These are phyloP conservation scores for Odontesthes bonariensis DNA, from an alignment of 2,113 vertebrate genomes.

Conservation along the genomic window DNA sequence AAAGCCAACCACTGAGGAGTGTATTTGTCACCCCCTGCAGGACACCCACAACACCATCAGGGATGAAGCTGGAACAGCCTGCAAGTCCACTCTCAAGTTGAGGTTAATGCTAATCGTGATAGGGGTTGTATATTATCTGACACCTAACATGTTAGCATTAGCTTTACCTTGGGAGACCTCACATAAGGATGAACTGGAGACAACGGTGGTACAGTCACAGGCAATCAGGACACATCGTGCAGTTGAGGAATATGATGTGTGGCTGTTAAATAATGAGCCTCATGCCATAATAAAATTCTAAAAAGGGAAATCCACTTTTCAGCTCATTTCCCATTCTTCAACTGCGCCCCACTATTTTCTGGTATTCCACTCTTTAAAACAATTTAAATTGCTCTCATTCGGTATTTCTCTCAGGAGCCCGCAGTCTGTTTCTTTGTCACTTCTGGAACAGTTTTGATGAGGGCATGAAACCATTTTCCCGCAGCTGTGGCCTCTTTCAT, in stretches of 20 bases:
- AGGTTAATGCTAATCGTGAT: constrained; percentile 90
- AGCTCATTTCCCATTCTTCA: not conserved
- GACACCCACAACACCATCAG: not conserved
- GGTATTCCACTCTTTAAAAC: not conserved
- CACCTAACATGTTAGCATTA: constrained; percentile 88
- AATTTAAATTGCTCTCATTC: not conserved
- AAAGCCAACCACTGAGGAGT: constrained; percentile 1
- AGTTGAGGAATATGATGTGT: constrained; percentile 7
- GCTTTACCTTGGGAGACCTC: constrained; percentile 71
- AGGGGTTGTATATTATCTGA: constrained; percentile 79
- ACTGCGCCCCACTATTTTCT: not conserved
- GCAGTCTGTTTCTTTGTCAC: not conserved
- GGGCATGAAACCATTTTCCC: too few relatives aligned
- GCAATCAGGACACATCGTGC: not conserved
- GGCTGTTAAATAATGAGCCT: not conserved
- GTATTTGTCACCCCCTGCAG: constrained; percentile 65
- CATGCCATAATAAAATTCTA: not conserved
- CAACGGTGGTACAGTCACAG: too few relatives aligned
- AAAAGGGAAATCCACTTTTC: not conserved
- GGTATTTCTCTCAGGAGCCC: not conserved
- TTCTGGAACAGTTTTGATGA: not conserved
- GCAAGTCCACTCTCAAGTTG: constrained; percentile 62
- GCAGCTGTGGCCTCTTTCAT: too few relatives aligned
- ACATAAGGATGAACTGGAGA: not conserved
- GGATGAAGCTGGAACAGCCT: not conserved